Conservation (phyloP, 2,113 vertebrate species). For the Taxidea taxus region DNA sequence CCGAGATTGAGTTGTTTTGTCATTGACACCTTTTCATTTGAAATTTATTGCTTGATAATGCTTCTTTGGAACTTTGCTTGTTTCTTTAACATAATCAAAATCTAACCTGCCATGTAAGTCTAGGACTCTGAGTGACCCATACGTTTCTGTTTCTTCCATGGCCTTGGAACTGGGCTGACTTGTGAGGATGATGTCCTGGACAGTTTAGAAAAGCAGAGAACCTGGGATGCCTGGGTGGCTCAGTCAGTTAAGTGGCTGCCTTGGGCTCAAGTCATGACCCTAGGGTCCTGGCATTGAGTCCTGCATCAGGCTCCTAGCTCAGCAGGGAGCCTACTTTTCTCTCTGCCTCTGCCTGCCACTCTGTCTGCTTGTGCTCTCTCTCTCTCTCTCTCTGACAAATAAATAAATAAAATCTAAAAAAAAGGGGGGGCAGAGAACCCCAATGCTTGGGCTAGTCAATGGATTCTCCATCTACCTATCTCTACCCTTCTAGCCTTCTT, state of each 20-base stretch:
- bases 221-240: too few species aligned
- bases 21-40: neutral
- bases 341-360: too few species aligned
- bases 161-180: neutral
- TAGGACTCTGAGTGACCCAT: neutral
- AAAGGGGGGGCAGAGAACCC: neutral
- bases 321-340: too few species aligned
- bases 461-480: neutral
- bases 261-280: too few species aligned
- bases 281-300: too few species aligned
- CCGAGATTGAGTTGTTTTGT: neutral
- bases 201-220: neutral
- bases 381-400: too few species aligned
- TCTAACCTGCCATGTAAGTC: neutral
- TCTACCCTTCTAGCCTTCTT: neutral
- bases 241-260: too few species aligned
- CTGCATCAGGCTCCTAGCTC: too few species aligned
- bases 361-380: too few species aligned
- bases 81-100: neutral
- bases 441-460: neutral
- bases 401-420: too few species aligned
- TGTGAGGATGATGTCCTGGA: neutral
- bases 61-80: neutral
- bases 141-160: neutral
- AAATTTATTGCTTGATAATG: neutral